Evolutionary conservation across 2,113 vertebrate genomes (phyloP).

Genomic region (Noturus placidus): DNA sequence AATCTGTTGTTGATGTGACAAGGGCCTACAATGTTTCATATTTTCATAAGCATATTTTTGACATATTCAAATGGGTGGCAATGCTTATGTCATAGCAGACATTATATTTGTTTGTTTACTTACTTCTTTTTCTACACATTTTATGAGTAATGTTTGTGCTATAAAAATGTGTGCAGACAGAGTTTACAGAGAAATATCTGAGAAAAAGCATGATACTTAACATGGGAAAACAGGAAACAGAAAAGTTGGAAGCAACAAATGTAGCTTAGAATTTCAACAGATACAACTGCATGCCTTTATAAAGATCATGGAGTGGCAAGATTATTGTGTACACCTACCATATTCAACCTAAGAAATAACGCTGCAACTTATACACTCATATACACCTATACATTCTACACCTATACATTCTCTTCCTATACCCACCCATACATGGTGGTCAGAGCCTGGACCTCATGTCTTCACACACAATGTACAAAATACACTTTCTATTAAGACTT

Average conservation of each 20-base stretch:
- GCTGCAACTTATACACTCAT: not conserved
- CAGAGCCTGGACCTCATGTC: not conserved
- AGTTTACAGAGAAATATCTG: not conserved
- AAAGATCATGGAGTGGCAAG: not conserved
- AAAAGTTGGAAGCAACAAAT: not conserved
- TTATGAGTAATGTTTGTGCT: not conserved
- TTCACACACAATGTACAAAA: conserved; percentile 8
- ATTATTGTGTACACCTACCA: not conserved
- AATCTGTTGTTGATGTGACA: not conserved
- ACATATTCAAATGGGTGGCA: not conserved
- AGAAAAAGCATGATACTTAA: not conserved
- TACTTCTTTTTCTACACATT: not conserved
- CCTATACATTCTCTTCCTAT: not conserved
- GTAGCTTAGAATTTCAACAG: not conserved
- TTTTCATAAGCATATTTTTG: not conserved
- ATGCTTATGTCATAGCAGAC: not conserved
- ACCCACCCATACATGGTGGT: not conserved
- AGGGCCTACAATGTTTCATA: not conserved
- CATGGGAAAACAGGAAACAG: not conserved
- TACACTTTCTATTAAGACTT: not conserved
- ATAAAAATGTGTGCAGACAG: not conserved
- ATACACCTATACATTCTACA: not conserved
- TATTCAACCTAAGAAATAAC: not conserved
- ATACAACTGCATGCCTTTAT: not conserved
- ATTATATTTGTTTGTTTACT: not conserved